Base-by-base conservation (phyloP, 2,113 vertebrate genomes). In the Myrmecophaga tridactyla region DNA sequence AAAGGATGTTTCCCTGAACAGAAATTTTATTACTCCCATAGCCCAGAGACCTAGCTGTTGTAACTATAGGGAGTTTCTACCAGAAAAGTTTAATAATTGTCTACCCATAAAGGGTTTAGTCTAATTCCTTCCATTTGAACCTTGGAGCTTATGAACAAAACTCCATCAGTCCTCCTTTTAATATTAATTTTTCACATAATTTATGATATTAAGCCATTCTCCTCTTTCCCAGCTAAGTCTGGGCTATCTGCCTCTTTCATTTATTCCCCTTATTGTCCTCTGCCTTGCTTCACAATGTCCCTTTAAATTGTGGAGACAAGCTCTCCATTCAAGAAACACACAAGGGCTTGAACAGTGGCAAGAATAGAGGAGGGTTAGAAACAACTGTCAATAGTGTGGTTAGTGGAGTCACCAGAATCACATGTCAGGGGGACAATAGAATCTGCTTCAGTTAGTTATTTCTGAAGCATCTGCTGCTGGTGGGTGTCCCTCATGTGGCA, bases 291-390 rank as follows among this genome's bases (percentile, higher is more conserved):
- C 67, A 78, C 67, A 95, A 88, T 69, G 53, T 31, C n/a, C 84
- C 83, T 96, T 89, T 51, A 96, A 70, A 81, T 1, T 36, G 14
- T 87, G 70, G 92, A 93, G 83, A 96, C 75, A 89, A 83, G n/a
- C 58, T 23, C n/a, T 93, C 27, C 72, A 77, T 93, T 96, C 76
- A 96, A 76, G 39, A 88, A 53, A 46, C 60, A n/a, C 48, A 25
- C 86, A 86, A n/a, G 85, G 27, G 83, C 46, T 82, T 67, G 29
- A 83, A 29, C n/a, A 63, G 18, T 63, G 85, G 85, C 95, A 85
- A n/a, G 63, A 78, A 46, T 9, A 3, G 69, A 93, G 72, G 27
- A 58, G 53, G n/a, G 46, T 34, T 34, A 21, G 46, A 21, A 43
- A 17, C 0, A 15, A 58, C 3, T 46, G 0, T 18, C 25, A 63